A percentile compares a stretch with the other conserved stretches of the same genome.
Evolutionary conservation across 1,140 invertebrate genomes (phyloP).

Genomic region (Aphis craccivora): DNA sequence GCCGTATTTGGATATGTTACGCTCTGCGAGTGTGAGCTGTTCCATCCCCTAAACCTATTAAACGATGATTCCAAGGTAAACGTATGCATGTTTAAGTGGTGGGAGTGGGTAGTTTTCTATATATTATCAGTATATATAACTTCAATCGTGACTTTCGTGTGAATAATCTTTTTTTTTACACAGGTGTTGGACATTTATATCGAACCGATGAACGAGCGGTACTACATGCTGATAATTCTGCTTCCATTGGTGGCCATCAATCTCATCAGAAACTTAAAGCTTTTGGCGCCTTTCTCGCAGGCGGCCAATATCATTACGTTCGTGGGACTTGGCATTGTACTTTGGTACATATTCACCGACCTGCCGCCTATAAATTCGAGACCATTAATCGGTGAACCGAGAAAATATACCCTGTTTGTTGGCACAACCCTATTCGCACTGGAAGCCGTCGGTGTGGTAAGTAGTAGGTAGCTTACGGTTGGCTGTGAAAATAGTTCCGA

Average conservation of each 20-base stretch:
- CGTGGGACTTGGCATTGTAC: constrained; percentile 73
- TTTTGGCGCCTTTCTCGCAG: constrained; percentile 81
- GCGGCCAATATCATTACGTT: constrained; percentile 79
- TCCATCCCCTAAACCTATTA: background rate
- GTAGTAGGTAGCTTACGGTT: constrained; percentile 60
- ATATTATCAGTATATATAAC: background rate
- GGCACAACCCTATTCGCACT: constrained; percentile 88
- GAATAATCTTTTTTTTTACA: background rate
- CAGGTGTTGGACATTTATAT: constrained; percentile 66
- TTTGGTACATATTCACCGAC: constrained; percentile 73
- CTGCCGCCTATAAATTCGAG: constrained; percentile 70
- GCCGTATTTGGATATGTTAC: background rate
- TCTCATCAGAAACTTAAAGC: constrained; percentile 78
- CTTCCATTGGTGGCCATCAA: constrained; percentile 75
- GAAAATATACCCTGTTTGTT: constrained; percentile 78
- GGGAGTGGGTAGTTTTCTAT: background rate
- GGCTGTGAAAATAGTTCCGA: background rate
- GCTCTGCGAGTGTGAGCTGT: background rate
- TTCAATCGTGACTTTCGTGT: no score
- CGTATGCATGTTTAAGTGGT: background rate
- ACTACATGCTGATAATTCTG: constrained; percentile 72
- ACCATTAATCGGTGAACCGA: constrained; percentile 67
- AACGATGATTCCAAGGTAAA: background rate
- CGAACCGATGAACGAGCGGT: constrained; percentile 64
- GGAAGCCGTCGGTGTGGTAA: constrained; percentile 87